Percentiles rank a stretch among this genome's conserved stretches.
These are phyloP conservation scores for Scaptomyza hsui DNA, from an alignment of 1,140 invertebrate species.

Conservation along the genomic window DNA sequence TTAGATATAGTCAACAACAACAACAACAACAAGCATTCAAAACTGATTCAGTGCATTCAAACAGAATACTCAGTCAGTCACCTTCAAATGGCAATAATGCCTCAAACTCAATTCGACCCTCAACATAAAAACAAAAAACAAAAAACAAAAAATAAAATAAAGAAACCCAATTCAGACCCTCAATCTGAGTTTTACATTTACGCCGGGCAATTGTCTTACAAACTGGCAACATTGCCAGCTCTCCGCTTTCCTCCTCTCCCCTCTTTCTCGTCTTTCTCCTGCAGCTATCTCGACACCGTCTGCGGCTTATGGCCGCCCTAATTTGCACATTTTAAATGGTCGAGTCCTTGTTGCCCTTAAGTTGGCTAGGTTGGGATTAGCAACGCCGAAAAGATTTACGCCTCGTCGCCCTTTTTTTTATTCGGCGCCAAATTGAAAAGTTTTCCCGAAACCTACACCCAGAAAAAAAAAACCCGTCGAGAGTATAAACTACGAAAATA, in stretches of 20 bases:
- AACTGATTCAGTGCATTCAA: conserved; percentile 23
- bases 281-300: conserved; percentile 31
- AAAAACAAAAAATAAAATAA: conserved; percentile 35
- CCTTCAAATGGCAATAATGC: conserved; percentile 21
- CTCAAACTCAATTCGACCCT: background rate
- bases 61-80: conserved; percentile 8
- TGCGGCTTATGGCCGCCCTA: conserved; percentile 72
- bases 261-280: no score
- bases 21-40: no score
- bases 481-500: no score
- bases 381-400: conserved; percentile 68
- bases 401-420: conserved; percentile 68
- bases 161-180: conserved; percentile 17
- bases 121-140: conserved; percentile 41
- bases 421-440: conserved; percentile 71
- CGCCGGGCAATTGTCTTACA: conserved; percentile 66
- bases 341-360: conserved; percentile 9
- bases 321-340: conserved; percentile 82
- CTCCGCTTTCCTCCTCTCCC: background rate
- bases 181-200: conserved; percentile 59
- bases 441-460: no score
- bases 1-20: no score
- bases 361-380: conserved; percentile 61
- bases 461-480: no score
- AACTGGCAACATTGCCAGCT: conserved; percentile 67